Base-by-base conservation (phyloP, 2,888 invertebrate species). In the Epiperipatus broadwayi region DNA sequence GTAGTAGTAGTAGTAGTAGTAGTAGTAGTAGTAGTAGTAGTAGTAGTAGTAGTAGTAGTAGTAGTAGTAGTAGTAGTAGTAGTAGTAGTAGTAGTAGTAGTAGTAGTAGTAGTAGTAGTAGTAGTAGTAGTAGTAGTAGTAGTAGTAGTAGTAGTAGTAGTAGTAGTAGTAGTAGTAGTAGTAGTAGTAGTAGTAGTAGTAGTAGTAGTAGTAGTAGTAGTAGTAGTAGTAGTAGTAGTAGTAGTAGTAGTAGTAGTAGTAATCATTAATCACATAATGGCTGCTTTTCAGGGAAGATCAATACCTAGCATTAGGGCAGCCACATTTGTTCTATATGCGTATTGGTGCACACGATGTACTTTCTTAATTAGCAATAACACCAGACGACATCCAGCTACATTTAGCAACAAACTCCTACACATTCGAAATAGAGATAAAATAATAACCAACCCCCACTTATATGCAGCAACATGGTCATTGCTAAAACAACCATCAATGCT, bases 1-100 rank as follows among this genome's bases (percentile, higher is more conserved):
- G n/a, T 25, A 25, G 25, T 25, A 25, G n/a, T 25, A 25, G 25
- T 25, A 25, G n/a, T 25, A 25, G 25, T 25, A 25, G 25, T 25
- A 25, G 25, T 25, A 25, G 25, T 25, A 25, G 25, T 25, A 25
- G 25, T 25, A 25, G 25, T 25, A 25, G 25, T 25, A 25, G 25
- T 25, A 25, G 25, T 25, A 25, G 25, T 25, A 25, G 25, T 25
- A 25, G 25, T 25, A 25, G 25, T 25, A 25, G 25, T 25, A 25
- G 25, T 25, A 25, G 25, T 25, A 25, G 25, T 25, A 25, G 25
- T 25, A 25, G 25, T 25, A 25, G 25, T 25, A 25, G 25, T 25
- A 25, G 25, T 25, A 25, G 25, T 25, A 25, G 25, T 25, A 25
- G 25, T 25, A 25, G 25, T 25, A 25, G 25, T 25, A 25, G 25